phyloP scores from a whole-genome alignment of 2,797 vertebrate genomes.

The Cyprinodon diabolis region DNA sequence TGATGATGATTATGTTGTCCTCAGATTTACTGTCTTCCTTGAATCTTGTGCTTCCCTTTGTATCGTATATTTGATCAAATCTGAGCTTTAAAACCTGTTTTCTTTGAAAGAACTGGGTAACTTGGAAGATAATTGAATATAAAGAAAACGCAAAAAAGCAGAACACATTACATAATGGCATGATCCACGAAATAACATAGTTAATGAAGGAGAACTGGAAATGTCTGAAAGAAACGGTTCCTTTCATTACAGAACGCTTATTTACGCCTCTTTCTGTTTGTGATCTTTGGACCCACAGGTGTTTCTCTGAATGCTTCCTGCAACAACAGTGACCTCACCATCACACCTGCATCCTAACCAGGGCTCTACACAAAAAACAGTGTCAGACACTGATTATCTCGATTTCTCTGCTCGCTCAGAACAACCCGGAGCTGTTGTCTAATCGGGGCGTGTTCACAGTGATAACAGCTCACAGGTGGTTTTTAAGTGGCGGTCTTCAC shows the following conservation, averaged over 20 bases:
- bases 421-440: conserved; percentile 34
- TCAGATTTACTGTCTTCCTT: not conserved
- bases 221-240: not conserved
- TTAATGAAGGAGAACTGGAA: not conserved
- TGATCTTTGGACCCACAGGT: conserved; percentile 31
- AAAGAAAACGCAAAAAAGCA: not conserved
- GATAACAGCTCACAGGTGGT: conserved; percentile 51
- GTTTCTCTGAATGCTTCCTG: conserved; percentile 30
- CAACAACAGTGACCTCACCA: conserved; percentile 58
- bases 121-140: not conserved
- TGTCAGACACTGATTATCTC: conserved; percentile 29
- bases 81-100: not conserved
- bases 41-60: no score
- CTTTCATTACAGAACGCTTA: not conserved
- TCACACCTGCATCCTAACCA: conserved; percentile 29
- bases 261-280: not conserved
- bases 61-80: not conserved
- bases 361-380: conserved; percentile 22
- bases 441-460: conserved; percentile 42
- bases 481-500: conserved; percentile 29
- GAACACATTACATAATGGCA: not conserved
- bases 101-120: not conserved
- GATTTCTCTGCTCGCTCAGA: conserved; percentile 14
- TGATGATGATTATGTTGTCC: not conserved
- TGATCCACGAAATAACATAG: no score